A percentile compares a stretch with the other conserved stretches of the same genome.
Evolutionary conservation across 2,888 invertebrate genomes (phyloP).

Genomic region (Neria commutata): DNA sequence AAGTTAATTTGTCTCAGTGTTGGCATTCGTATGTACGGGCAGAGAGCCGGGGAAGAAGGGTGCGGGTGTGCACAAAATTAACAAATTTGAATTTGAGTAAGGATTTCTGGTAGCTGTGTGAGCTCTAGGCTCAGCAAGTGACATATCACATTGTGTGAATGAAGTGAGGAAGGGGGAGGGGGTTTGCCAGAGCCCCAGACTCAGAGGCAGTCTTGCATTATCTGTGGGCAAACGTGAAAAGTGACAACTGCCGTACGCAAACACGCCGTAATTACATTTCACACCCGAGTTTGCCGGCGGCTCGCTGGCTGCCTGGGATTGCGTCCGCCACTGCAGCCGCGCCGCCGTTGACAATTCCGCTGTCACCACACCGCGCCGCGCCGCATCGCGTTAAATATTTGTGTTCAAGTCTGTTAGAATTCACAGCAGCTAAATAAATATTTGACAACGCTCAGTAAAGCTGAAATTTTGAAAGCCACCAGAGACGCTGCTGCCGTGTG

Average conservation of each 20-base stretch:
- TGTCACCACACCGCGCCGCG: background rate
- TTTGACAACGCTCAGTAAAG: background rate
- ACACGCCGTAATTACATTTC: too few species aligned
- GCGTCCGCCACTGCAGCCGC: background rate
- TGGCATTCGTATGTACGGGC: too few species aligned
- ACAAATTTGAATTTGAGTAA: too few species aligned
- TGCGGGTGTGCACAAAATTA: background rate
- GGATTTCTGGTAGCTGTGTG: too few species aligned
- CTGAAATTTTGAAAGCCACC: background rate
- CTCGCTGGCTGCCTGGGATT: background rate
- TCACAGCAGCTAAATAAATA: slow-evolving; percentile 6
- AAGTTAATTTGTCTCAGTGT: too few species aligned
- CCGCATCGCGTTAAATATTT: slow-evolving; percentile 47
- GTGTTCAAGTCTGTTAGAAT: slow-evolving; percentile 27
- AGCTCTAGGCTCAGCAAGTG: background rate
- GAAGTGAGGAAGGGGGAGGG: too few species aligned
- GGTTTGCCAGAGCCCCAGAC: too few species aligned
- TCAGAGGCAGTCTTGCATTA: too few species aligned
- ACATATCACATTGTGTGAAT: background rate
- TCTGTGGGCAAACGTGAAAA: background rate
- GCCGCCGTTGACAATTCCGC: background rate
- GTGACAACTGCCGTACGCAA: background rate
- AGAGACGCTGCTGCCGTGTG: too few species aligned
- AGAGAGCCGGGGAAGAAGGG: too few species aligned
- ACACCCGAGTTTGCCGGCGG: too few species aligned